Percentiles rank a stretch among this genome's conserved stretches.
phyloP scores from a whole-genome alignment of 2,888 invertebrate species.

The Dryobota labecula region DNA sequence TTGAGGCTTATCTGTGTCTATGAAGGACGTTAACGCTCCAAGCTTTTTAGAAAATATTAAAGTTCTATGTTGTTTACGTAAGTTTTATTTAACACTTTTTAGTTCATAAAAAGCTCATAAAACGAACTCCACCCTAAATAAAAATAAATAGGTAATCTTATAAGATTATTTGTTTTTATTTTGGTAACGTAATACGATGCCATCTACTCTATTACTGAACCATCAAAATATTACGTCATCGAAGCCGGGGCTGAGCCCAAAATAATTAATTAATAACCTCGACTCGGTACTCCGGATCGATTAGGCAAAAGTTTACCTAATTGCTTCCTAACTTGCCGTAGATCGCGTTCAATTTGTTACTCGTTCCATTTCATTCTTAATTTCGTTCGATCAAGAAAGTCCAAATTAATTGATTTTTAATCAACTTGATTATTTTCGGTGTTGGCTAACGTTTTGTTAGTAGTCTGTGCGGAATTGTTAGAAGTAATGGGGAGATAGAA shows the following conservation, averaged over 20 bases:
- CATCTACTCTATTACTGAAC: constrained; percentile 8
- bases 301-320: constrained; percentile 72
- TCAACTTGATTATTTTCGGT: constrained; percentile 46
- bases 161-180: no score
- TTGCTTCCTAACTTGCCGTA: constrained; percentile 71
- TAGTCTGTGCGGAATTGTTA: neutral
- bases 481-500: no score
- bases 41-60: no score
- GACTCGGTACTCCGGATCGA: constrained; percentile 66
- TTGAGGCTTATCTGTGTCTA: no score
- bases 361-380: constrained; percentile 72
- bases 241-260: constrained; percentile 56
- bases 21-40: no score
- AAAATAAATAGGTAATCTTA: no score
- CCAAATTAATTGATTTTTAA: constrained; percentile 64
- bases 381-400: constrained; percentile 58
- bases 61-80: no score
- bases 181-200: no score
- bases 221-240: constrained; percentile 56
- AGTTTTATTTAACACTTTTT: no score
- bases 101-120: neutral
- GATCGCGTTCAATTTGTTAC: constrained; percentile 72
- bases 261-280: constrained; percentile 73
- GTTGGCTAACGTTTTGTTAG: constrained; percentile 13
- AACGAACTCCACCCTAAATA: neutral